Percentiles rank a stretch among this genome's conserved stretches.
Evolutionary conservation across 30 jellyfish, hydroid and myxozoan species (phyloP).

Genomic region (Catostylus mosaicus): DNA sequence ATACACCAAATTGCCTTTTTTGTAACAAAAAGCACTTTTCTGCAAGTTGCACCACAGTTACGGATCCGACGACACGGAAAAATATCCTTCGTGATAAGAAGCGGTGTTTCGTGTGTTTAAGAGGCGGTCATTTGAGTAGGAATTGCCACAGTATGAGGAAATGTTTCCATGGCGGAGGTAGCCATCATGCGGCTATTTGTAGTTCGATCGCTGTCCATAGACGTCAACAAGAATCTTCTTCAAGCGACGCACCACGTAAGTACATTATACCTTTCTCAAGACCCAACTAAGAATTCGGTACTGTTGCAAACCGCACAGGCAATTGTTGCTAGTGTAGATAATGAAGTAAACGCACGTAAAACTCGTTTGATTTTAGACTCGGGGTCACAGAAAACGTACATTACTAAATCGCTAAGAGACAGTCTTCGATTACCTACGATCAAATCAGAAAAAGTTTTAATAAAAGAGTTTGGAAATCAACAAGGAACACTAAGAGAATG

Average conservation of each 20-base stretch:
- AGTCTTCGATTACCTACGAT: not conserved
- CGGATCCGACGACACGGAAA: constrained; percentile 12
- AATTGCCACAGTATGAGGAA: not conserved
- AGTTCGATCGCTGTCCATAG: too few species aligned
- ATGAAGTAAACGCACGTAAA: not conserved
- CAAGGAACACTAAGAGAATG: constrained; percentile 1
- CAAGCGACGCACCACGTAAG: not conserved
- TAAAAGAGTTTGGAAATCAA: constrained; percentile 21
- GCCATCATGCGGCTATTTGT: too few species aligned
- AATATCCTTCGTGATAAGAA: not conserved
- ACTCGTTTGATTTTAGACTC: constrained; percentile 1
- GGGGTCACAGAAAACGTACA: constrained; percentile 8
- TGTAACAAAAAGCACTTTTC: constrained; percentile 3
- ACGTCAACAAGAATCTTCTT: not conserved
- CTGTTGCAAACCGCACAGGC: constrained; percentile 9
- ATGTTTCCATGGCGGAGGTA: constrained; percentile 3
- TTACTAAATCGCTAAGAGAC: constrained; percentile 4
- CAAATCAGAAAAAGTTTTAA: not conserved
- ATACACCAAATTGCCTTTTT: not conserved
- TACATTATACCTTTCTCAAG: not conserved
- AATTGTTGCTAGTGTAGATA: not conserved
- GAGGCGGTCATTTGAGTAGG: constrained; percentile 8
- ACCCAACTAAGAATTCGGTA: constrained; percentile 3
- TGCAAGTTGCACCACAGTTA: constrained; percentile 23
- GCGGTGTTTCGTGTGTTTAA: constrained; percentile 16